phyloP scores from a whole-genome alignment of 2,888 invertebrate species.

The Marasmarcha lunaedactyla region DNA sequence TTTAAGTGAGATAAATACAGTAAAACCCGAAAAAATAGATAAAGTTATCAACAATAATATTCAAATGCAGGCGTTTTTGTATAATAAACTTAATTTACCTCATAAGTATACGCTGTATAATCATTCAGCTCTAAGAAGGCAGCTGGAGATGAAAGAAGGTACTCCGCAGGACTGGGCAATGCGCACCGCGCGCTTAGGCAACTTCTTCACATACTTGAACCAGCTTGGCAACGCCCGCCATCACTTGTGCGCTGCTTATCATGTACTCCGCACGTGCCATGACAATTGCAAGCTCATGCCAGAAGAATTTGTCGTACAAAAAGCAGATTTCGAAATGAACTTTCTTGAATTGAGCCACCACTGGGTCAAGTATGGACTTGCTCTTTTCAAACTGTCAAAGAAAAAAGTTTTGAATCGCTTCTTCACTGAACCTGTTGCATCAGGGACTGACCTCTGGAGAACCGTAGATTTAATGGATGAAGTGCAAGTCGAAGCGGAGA shows the following conservation, averaged over 20 bases:
- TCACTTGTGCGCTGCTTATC: slow-evolving; percentile 74
- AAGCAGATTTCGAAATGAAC: slow-evolving; percentile 50
- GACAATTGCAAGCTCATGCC: slow-evolving; percentile 57
- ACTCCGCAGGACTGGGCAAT: slow-evolving; percentile 71
- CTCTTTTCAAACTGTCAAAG: slow-evolving; percentile 68
- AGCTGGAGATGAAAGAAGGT: slow-evolving; percentile 67
- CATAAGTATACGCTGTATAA: slow-evolving; percentile 65
- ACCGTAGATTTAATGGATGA: slow-evolving; percentile 37
- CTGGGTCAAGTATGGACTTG: slow-evolving; percentile 73
- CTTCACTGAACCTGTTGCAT: slow-evolving; percentile 35
- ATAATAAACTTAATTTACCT: slow-evolving; percentile 64
- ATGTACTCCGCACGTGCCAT: slow-evolving; percentile 67
- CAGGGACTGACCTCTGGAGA: slow-evolving; percentile 45
- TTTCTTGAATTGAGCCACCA: slow-evolving; percentile 67
- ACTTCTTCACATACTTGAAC: slow-evolving; percentile 57
- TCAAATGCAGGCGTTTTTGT: slow-evolving; percentile 73
- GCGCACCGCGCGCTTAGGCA: slow-evolving; percentile 63
- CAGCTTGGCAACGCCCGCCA: slow-evolving; percentile 68
- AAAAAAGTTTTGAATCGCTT: slow-evolving; percentile 48
- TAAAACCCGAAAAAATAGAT: slow-evolving; percentile 62
- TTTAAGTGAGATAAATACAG: slow-evolving; percentile 33
- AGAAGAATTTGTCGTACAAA: slow-evolving; percentile 46
- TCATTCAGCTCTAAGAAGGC: slow-evolving; percentile 67
- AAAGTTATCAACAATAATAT: slow-evolving; percentile 72
- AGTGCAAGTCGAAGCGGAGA: slow-evolving; percentile 20